A percentile compares a stretch with the other conserved stretches of the same genome.
Evolutionary conservation across 92 coral and sea anemone genomes (phyloP).

Genomic region (Chrysogorgia sp.): DNA sequence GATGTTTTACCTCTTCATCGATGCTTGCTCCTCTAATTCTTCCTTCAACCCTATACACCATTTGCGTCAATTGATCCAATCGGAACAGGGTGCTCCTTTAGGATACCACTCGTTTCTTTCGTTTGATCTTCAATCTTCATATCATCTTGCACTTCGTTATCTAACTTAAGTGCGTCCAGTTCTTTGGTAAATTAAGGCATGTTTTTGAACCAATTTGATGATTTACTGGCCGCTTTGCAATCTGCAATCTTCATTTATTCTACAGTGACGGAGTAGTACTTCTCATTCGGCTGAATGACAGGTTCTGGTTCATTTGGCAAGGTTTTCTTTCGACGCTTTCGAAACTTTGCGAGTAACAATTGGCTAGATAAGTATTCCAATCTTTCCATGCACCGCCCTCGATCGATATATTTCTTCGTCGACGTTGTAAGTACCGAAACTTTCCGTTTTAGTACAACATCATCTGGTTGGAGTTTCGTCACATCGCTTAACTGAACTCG

Average conservation of each 20-base stretch:
- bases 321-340: slow-evolving; percentile 4
- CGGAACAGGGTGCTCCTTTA: neutral
- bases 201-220: slow-evolving; percentile 23
- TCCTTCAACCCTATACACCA: slow-evolving; percentile 8
- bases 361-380: slow-evolving; percentile 51
- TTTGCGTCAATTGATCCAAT: neutral
- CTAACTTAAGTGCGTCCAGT: neutral
- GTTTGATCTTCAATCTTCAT: too few relatives aligned
- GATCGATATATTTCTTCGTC: slow-evolving; percentile 22
- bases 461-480: too few relatives aligned
- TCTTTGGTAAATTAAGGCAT: slow-evolving; percentile 30
- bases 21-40: slow-evolving; percentile 10
- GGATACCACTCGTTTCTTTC: too few relatives aligned
- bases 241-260: slow-evolving; percentile 41
- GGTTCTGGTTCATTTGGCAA: neutral
- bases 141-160: slow-evolving; percentile 9
- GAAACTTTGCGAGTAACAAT: slow-evolving; percentile 14
- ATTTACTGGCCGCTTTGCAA: too few relatives aligned
- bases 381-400: slow-evolving; percentile 14
- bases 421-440: slow-evolving; percentile 4
- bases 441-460: too few relatives aligned
- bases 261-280: neutral
- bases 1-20: slow-evolving; percentile 12
- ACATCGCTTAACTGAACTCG: neutral
- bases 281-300: neutral